Base-by-base conservation (phyloP, 2,888 invertebrate genomes). In the Muscina levida region DNA sequence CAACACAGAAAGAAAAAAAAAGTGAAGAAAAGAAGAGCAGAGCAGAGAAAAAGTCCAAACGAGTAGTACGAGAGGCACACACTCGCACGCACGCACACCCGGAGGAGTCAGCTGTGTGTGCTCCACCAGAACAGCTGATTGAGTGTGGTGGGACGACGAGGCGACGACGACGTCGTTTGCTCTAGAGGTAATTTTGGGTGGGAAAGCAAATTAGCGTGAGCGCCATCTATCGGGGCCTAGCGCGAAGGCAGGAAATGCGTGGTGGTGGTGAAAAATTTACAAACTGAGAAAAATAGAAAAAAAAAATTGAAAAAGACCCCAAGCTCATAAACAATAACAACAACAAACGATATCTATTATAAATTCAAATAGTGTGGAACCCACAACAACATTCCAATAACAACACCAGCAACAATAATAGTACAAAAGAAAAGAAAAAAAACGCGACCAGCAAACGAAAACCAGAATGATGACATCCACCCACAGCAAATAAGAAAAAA, bases 41-140 rank as follows among this genome's bases (percentile, higher is more conserved):
- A 48, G 19, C 8, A 19, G 10, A 42, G 15, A 46, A 10, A 46
- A 17, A 15, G 48, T 48, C 17, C 48, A n/a, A n/a, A n/a, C n/a
- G n/a, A n/a, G n/a, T n/a, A 31, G 31, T 53, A 53, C 44, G 6
- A 44, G 11, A 44, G 6, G 4, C 44, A 11, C 31, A 13, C 44
- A n/a, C 10, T 2, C 26, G 26, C 26, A 26, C 24, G 22, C 56
- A 56, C 56, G 22, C 56, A 56, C 62, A 59, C 17, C 57, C 26
- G n/a, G 31, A 8, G 31, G 15, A 62, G 62, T 62, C 62, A 62
- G 62, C 62, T 62, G 62, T 62, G 62, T 62, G 62, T 62, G 62
- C 22, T 62, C 26, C 24, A 8, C 17, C 19, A 62, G 10, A 62
- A 62, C 62, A 62, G 62, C 62, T 62, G 62, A 62, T 62, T 37